Conservation (phyloP, 2,888 invertebrate genomes). For the Crepidodera aurea region DNA sequence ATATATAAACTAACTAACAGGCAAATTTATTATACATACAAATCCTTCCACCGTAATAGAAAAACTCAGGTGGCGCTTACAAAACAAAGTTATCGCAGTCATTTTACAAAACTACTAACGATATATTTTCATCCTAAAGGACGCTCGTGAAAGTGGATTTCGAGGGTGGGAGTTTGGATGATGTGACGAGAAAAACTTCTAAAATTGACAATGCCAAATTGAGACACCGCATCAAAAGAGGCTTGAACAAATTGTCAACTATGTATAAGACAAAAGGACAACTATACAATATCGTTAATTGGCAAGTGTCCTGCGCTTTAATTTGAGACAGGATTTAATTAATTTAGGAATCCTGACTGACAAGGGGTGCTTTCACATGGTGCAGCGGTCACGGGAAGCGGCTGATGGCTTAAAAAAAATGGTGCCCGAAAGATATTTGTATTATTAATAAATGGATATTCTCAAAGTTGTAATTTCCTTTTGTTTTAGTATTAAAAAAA, state of each 20-base stretch:
- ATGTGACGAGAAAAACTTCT: slow-evolving; percentile 7
- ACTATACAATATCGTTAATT: slow-evolving; percentile 9
- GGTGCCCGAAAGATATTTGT: too few relatives aligned
- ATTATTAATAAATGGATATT: too few relatives aligned
- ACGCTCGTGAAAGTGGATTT: neutral
- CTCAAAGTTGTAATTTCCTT: too few relatives aligned
- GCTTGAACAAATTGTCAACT: neutral
- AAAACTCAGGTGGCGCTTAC: neutral
- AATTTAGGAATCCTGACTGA: too few relatives aligned
- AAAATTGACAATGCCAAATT: slow-evolving; percentile 4
- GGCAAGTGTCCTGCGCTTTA: neutral
- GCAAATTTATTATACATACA: too few relatives aligned
- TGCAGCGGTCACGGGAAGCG: too few relatives aligned
- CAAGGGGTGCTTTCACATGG: too few relatives aligned
- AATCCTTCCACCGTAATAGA: too few relatives aligned
- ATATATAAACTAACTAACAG: too few relatives aligned
- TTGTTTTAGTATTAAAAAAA: too few relatives aligned
- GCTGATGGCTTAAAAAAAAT: too few relatives aligned
- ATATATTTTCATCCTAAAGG: neutral
- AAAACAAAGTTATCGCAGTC: neutral
- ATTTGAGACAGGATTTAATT: neutral
- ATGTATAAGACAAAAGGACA: neutral
- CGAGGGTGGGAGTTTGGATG: neutral
- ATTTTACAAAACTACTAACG: neutral
- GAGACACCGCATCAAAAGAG: slow-evolving; percentile 4